Base-by-base conservation (phyloP, 2,888 invertebrate species). In the Torymus auratus region DNA sequence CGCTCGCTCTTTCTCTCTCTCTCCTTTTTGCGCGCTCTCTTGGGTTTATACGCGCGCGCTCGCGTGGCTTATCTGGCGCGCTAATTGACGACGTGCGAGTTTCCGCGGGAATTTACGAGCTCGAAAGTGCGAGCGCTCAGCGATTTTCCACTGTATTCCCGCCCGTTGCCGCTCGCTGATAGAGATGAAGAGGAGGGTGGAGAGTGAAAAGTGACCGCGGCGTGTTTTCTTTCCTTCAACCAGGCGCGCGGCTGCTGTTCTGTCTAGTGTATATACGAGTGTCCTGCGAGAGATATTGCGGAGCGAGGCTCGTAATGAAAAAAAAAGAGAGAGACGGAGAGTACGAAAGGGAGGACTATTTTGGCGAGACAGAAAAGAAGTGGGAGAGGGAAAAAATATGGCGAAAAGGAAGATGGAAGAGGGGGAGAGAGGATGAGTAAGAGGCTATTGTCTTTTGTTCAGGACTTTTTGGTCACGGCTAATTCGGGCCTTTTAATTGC, bases 401-500 rank as follows among this genome's bases (percentile, higher is more conserved):
- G 10, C n/a, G n/a, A 13, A 17, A 60, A 20, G 12, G 20, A 17
- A 17, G 20, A 12, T 12, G 28, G 28, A 28, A 50, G 50, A n/a
- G 65, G 53, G 62, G 12, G 23, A 64, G 4, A 15, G 56, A 17
- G 77, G 52, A 78, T 72, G 60, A 65, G 64, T 78, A 78, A 71
- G 65, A 58, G 64, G 56, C 77, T 52, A 77, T 77, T 77, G 77
- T 77, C 56, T 70, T 64, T 77, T 64, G 55, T 28, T 17, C 64
- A 41, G 53, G 55, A 68, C 23, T 55, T 69, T 76, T 76, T 68
- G 11, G 28, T 55, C 55, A 23, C 7, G 50, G 53, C 50, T 52
- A 52, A 67, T 67, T 41, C 41, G 2, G 64, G 28, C 23, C 15
- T 14, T 64, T 64, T 53, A 12, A 67, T 67, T 20, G 67, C 53